Base-by-base conservation (phyloP, 23 tunicate species). In the Ciona savignyi region DNA sequence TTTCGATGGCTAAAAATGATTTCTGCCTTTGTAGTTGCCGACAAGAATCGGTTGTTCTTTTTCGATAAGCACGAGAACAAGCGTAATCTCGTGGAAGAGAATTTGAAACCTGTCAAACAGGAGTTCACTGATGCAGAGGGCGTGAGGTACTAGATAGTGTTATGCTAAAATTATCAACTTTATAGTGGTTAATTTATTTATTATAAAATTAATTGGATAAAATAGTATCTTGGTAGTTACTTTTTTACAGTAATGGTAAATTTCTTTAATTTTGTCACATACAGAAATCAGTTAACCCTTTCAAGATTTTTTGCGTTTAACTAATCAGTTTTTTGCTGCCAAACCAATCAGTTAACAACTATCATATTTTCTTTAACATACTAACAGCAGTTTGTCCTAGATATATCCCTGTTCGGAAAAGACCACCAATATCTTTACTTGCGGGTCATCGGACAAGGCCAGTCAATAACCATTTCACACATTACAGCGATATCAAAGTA, bases 401-500 rank as follows among this genome's bases (percentile, higher is more conserved):
- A 62, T 81, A 81, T 68, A 85, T 86, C 3, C 68, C 61, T 2
- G 76, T 61, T 25, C 65, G 80, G 11, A 75, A 88, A 32, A 72
- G 96, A 20, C 96, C 80, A 2, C 72, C 87, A 35, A 77, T 88
- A 56, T 51, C 77, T 6, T 33, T 87, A 30, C 74, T 82, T 42
- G 77, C 66, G 70, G 86, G 81, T 2, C 81, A 78, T 32, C 34
- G 81, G 32, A 32, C 63, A 31, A 66, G 84, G 69, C 30, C 89
- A 29, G 70, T 83, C 24, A 51, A 25, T 34, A 89, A 89, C 70
- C 96, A 89, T 70, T 89, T 83, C 75, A 74, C 74, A 33, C 89
- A 83, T 75, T 79, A 83, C 64, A 77, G 88, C 23, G 96, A 89
- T 69, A 85, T 89, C 32, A 83, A 81, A 75, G 89, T 78, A 0